Percentiles rank a stretch among this genome's conserved stretches.
Evolutionary conservation across 2,888 invertebrate species (phyloP).

Genomic region (Ophion ventricosus): DNA sequence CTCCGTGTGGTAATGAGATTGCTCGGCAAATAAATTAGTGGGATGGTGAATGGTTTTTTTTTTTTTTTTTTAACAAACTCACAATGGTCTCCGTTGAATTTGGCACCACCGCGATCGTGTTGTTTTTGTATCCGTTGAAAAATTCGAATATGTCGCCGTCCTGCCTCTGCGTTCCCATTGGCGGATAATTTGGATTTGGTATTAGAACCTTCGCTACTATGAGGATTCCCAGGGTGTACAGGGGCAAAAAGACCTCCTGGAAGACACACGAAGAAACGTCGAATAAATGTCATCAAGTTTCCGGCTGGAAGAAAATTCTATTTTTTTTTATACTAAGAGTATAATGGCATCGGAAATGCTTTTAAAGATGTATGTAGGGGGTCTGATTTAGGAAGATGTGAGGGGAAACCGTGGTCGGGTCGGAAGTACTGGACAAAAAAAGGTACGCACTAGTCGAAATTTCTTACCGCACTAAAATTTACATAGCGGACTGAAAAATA

Average conservation of each 20-base stretch:
- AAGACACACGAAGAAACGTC: constrained; percentile 63
- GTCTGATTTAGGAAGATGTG: too few relatives aligned
- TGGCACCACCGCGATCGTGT: constrained; percentile 89
- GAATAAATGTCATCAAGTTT: too few relatives aligned
- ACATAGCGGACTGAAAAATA: too few relatives aligned
- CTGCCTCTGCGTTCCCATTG: constrained; percentile 87
- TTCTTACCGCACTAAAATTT: too few relatives aligned
- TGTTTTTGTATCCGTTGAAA: constrained; percentile 85
- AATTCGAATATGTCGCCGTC: constrained; percentile 85
- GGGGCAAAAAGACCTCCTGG: constrained; percentile 91
- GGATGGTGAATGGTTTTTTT: neutral
- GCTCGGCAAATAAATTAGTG: neutral
- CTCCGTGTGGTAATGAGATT: neutral
- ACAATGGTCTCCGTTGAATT: constrained; percentile 85
- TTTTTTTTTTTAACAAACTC: constrained; percentile 71
- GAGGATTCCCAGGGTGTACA: constrained; percentile 90
- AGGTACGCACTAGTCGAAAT: too few relatives aligned
- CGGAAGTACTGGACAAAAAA: too few relatives aligned
- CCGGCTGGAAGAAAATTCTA: too few relatives aligned
- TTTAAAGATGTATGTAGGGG: too few relatives aligned
- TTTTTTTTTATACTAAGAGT: too few relatives aligned
- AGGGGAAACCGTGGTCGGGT: too few relatives aligned
- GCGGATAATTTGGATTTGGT: constrained; percentile 91
- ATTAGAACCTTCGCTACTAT: constrained; percentile 90
- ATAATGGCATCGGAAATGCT: too few relatives aligned